Percentiles rank a stretch among this genome's conserved stretches.
Conservation (phyloP, 2,888 invertebrate species). For the Drosophila nigritarsus region DNA sequence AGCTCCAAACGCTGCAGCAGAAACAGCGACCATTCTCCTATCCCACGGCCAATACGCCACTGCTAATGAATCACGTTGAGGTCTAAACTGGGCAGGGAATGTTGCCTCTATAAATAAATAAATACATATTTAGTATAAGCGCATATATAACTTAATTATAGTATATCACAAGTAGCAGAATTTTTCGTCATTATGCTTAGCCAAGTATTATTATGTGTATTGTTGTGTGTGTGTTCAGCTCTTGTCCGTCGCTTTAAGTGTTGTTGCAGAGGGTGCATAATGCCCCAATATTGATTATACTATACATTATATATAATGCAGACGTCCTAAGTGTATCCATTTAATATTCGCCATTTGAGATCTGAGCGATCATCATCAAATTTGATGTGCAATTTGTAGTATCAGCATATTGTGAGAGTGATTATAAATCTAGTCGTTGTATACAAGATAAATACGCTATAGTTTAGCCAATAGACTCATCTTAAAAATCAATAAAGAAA, state of each 20-base stretch:
- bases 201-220: conserved; percentile 44
- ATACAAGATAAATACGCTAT: conserved; percentile 41
- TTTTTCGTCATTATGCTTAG: conserved; percentile 49
- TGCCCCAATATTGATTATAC: not conserved
- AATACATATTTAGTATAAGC: not conserved
- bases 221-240: conserved; percentile 32
- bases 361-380: conserved; percentile 9
- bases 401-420: conserved; percentile 77
- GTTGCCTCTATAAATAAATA: not conserved
- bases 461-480: conserved; percentile 24
- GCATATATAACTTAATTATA: conserved; percentile 45
- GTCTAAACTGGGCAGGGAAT: conserved; percentile 49
- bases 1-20: conserved; percentile 60
- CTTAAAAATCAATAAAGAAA: conserved; percentile 30
- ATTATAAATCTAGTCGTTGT: conserved; percentile 77
- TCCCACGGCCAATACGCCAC: conserved; percentile 83
- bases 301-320: not conserved
- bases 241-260: conserved; percentile 60
- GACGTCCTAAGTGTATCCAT: not conserved
- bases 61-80: conserved; percentile 83
- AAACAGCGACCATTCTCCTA: conserved; percentile 81
- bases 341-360: not conserved
- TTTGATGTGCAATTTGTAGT: conserved; percentile 34
- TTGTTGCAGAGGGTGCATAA: conserved; percentile 34
- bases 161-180: conserved; percentile 47